phyloP scores from a whole-genome alignment of 2,888 invertebrate genomes.

The Tetragonisca angustula region DNA sequence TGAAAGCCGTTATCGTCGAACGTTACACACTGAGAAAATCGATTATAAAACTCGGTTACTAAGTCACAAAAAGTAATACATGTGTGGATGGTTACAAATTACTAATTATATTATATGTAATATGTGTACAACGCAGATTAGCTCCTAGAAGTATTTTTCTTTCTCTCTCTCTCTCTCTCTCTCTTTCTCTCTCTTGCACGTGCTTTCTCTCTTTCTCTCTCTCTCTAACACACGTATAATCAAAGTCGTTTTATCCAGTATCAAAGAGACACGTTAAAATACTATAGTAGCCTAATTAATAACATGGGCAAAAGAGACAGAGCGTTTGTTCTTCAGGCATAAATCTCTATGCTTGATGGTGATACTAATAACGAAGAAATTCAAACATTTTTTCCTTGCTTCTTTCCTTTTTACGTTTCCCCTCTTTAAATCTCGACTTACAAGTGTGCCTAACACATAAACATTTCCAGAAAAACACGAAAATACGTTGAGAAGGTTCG shows the following conservation, averaged over 20 bases:
- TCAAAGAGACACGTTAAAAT: constrained; percentile 51
- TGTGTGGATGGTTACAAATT: constrained; percentile 37
- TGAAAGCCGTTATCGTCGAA: constrained; percentile 45
- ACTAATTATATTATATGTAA: constrained; percentile 38
- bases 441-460: constrained; percentile 7
- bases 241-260: constrained; percentile 75
- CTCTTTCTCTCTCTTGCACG: not conserved
- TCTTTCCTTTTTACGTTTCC: not conserved
- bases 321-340: not conserved
- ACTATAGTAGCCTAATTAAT: not conserved
- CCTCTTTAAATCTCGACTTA: not conserved
- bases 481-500: constrained; percentile 14
- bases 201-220: constrained; percentile 5
- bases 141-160: not conserved
- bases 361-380: not conserved
- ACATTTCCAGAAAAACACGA: constrained; percentile 5
- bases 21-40: constrained; percentile 62
- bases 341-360: not conserved
- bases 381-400: too few species aligned
- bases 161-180: not conserved
- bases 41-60: constrained; percentile 64
- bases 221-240: constrained; percentile 35
- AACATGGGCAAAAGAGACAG: not conserved
- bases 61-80: constrained; percentile 61
- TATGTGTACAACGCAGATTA: constrained; percentile 25